Evolutionary conservation across 1,140 invertebrate genomes (phyloP), one percentile per base, ranked within the genome.

Genomic region (Pteromalus puparum): DNA sequence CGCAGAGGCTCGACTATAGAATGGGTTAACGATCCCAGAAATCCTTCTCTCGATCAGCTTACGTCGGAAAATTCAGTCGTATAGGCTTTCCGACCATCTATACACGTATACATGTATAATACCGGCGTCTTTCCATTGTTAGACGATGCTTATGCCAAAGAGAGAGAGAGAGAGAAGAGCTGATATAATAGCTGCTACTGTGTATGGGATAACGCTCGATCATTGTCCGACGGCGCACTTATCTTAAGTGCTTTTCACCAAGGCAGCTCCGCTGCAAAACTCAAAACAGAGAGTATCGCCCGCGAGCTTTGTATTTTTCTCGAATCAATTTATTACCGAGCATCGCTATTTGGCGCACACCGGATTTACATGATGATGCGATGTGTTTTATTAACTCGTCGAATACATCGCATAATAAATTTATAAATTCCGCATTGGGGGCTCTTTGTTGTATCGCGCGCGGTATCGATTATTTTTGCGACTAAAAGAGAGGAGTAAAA

Each of bases 11-110:
- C 53, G 21, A 61, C 61, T 78, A n/a, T n/a, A 24, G 42, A 61
- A 78, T 78, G 18, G 82, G 15, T 83, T 83, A 83, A 83, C 76
- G 82, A 79, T 73, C 12, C 67, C 42, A 83, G 67, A 80, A 65
- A 65, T 82, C 42, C 67, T 30, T 70, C 67, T 61, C 18, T 61
- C 53, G 53, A 61, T 61, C 53, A 61, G 15, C 18, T 18, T 21
- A 61, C 53, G 53, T 61, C 30, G 15, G 18, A 73, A 73, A 46
- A 48, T 24, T 74, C 34, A 74, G 73, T 28, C 76, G 53, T 61
- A 61, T 42, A 42, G 76, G 15, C 28, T 61, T 61, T 61, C 28
- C 76, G 7, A 48, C 67, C 10, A 42, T 42, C 38, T 28, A 24
- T 28, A 70, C 10, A 9, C 38, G 38, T 70, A 26, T 26, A 30